phyloP scores from a whole-genome alignment of 2,797 vertebrate species.

The Lindbergichthys nudifrons region DNA sequence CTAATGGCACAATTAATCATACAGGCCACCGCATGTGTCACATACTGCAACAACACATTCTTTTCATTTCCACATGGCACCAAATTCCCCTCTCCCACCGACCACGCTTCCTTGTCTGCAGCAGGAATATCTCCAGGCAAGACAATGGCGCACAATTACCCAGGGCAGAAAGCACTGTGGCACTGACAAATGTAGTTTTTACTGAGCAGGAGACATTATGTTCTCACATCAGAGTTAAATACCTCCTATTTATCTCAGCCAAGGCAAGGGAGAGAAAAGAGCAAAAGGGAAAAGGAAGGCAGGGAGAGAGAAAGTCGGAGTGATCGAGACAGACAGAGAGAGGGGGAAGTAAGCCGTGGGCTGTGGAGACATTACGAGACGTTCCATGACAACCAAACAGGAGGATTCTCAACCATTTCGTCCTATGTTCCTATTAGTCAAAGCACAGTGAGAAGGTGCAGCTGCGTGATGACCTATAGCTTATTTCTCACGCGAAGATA shows the following conservation, averaged over 20 bases:
- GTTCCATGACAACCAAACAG: slow-evolving; percentile 81
- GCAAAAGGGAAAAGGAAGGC: slow-evolving; percentile 37
- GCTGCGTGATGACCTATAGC: slow-evolving; percentile 59
- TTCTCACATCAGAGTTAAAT: slow-evolving; percentile 83
- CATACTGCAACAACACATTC: slow-evolving; percentile 65
- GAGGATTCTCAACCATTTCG: slow-evolving; percentile 72
- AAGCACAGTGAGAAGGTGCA: slow-evolving; percentile 53
- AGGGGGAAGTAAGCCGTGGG: slow-evolving; percentile 59
- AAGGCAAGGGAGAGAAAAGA: slow-evolving; percentile 51
- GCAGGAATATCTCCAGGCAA: slow-evolving; percentile 79
- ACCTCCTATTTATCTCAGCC: slow-evolving; percentile 83
- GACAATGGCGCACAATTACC: slow-evolving; percentile 83
- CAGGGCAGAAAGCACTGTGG: slow-evolving; percentile 79
- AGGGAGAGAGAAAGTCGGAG: slow-evolving; percentile 58
- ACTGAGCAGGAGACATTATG: slow-evolving; percentile 81
- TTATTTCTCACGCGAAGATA: slow-evolving; percentile 50
- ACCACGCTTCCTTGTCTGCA: slow-evolving; percentile 63
- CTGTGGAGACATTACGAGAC: slow-evolving; percentile 70
- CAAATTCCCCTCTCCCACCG: slow-evolving; percentile 65
- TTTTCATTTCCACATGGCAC: slow-evolving; percentile 72
- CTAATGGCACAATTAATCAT: slow-evolving; percentile 78
- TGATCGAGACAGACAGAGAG: slow-evolving; percentile 64
- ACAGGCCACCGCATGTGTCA: slow-evolving; percentile 66
- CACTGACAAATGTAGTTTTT: slow-evolving; percentile 87
- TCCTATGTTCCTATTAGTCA: slow-evolving; percentile 63